These are phyloP conservation scores for Acanthosepion lycidas DNA, from an alignment of 2,888 invertebrate genomes.

Conservation along the genomic window DNA sequence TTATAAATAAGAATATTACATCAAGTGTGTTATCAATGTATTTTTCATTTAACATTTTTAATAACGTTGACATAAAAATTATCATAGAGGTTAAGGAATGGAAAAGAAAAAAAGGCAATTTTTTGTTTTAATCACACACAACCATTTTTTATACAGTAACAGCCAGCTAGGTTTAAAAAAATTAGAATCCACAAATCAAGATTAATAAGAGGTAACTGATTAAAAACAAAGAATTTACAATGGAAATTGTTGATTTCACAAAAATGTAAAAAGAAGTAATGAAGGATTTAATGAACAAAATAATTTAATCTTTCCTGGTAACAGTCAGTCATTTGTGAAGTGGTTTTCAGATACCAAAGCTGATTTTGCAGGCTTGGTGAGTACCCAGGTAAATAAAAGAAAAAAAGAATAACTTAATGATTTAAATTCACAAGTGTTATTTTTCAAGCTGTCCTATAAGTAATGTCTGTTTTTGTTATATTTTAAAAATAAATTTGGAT, in stretches of 20 bases:
- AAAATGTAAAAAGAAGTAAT: background rate
- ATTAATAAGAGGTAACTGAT: background rate
- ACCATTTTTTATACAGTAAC: background rate
- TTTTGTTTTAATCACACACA: background rate
- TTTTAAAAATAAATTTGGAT: background rate
- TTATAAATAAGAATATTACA: constrained; percentile 15
- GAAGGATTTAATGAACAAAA: background rate
- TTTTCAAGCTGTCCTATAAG: background rate
- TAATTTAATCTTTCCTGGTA: background rate
- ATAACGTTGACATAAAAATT: background rate
- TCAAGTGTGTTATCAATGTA: background rate
- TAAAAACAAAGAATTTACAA: background rate
- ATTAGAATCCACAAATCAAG: background rate
- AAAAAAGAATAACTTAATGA: background rate
- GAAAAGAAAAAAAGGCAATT: background rate
- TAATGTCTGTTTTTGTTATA: background rate
- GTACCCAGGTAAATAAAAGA: background rate
- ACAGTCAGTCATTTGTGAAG: background rate
- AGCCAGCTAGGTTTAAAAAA: background rate
- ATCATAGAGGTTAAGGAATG: background rate
- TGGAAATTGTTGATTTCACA: background rate
- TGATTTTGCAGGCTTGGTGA: background rate
- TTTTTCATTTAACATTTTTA: background rate
- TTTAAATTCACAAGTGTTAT: background rate
- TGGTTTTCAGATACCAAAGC: background rate